Evolutionary conservation across 2,113 vertebrate species (phyloP).

Genomic region (Oncorhynchus tshawytscha): DNA sequence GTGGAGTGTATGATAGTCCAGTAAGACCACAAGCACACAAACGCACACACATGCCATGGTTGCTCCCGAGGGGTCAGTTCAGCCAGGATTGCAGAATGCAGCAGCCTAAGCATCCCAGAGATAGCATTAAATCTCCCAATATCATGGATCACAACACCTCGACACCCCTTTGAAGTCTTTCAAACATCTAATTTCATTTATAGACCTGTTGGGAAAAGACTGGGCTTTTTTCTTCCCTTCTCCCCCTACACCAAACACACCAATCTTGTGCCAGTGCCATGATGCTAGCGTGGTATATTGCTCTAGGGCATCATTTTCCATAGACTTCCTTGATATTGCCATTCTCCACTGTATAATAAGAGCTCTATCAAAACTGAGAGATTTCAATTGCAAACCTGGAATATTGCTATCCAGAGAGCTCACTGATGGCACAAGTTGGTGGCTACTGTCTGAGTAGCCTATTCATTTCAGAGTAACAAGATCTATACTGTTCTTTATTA

Average conservation of each 20-base stretch:
- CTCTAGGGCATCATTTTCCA: slow-evolving; percentile 63
- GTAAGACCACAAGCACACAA: background rate
- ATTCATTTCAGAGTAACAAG: slow-evolving; percentile 17
- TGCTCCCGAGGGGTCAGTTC: slow-evolving; percentile 15
- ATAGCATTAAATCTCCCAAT: slow-evolving; percentile 56
- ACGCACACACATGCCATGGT: background rate
- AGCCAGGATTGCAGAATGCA: slow-evolving; percentile 44
- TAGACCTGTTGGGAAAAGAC: slow-evolving; percentile 41
- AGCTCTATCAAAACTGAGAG: slow-evolving; percentile 44
- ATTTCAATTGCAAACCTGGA: slow-evolving; percentile 36
- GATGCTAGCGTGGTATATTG: slow-evolving; percentile 46
- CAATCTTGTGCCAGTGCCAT: slow-evolving; percentile 50
- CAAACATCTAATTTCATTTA: slow-evolving; percentile 42
- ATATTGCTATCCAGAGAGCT: slow-evolving; percentile 21
- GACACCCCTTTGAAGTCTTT: slow-evolving; percentile 49
- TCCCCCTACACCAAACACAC: slow-evolving; percentile 30
- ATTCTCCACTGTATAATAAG: slow-evolving; percentile 24
- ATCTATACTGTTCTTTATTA: background rate
- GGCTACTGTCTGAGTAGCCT: background rate
- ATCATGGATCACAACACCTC: slow-evolving; percentile 58
- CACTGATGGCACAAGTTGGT: background rate
- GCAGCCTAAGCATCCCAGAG: slow-evolving; percentile 48
- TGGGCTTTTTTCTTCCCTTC: slow-evolving; percentile 33
- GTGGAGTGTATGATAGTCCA: background rate
- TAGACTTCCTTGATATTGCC: slow-evolving; percentile 58